These are phyloP conservation scores for Syngnathoides biaculeatus DNA, from an alignment of 2,113 vertebrate genomes.

Conservation along the genomic window DNA sequence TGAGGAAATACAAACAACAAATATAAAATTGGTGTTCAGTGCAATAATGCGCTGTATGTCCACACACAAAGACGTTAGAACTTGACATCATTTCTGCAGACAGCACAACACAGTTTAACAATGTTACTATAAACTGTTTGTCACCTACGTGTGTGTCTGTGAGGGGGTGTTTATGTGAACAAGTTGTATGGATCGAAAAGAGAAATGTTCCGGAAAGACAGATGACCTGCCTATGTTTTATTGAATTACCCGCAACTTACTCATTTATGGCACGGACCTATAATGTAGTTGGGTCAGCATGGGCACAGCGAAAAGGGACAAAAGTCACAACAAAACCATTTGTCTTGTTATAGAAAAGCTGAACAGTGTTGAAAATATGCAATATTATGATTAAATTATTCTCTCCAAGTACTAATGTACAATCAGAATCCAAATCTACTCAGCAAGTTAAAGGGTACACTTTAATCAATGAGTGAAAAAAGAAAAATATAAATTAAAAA, in stretches of 20 bases:
- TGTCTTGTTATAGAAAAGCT: neutral
- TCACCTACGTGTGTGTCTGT: slow-evolving; percentile 18
- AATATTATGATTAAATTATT: neutral
- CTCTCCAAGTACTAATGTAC: neutral
- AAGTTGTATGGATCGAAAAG: neutral
- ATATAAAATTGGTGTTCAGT: no score
- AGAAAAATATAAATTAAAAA: no score
- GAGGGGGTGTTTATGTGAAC: slow-evolving; percentile 8
- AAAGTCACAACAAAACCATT: slow-evolving; percentile 5
- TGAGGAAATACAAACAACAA: no score
- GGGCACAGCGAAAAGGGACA: neutral
- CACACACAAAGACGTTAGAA: slow-evolving; percentile 1
- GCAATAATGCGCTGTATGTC: neutral
- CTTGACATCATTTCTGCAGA: neutral
- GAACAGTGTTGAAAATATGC: neutral
- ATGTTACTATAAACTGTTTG: slow-evolving; percentile 17
- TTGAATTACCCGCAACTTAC: slow-evolving; percentile 35
- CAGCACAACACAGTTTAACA: slow-evolving; percentile 14
- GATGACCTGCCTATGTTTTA: slow-evolving; percentile 45
- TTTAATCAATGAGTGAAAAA: no score
- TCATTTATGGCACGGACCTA: slow-evolving; percentile 43
- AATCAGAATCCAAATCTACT: neutral
- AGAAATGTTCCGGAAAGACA: slow-evolving; percentile 29
- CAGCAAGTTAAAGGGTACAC: no score
- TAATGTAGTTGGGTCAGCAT: slow-evolving; percentile 34